phyloP scores from a whole-genome alignment of 2,888 invertebrate species.

The Ectemnius cavifrons region DNA sequence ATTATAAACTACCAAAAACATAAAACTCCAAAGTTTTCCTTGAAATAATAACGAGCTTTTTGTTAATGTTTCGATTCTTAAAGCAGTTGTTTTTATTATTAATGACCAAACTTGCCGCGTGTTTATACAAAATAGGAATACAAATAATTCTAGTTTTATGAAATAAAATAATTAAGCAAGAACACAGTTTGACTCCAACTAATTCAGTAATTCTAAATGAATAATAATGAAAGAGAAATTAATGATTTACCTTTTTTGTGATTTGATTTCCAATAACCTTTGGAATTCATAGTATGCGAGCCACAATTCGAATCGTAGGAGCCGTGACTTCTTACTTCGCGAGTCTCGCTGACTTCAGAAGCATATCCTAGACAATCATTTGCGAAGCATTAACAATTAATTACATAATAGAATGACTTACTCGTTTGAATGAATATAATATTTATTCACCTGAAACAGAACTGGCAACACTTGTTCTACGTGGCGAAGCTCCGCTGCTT shows the following conservation, averaged over 20 bases:
- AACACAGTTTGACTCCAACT: too few relatives aligned
- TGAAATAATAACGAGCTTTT: too few relatives aligned
- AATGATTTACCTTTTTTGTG: constrained; percentile 81
- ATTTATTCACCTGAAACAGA: constrained; percentile 84
- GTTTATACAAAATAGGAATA: too few relatives aligned
- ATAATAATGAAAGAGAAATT: neutral
- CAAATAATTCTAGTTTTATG: too few relatives aligned
- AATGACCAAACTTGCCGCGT: too few relatives aligned
- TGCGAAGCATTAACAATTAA: neutral
- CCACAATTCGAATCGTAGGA: constrained; percentile 78
- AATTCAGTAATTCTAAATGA: too few relatives aligned
- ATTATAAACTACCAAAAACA: neutral
- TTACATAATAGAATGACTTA: too few relatives aligned
- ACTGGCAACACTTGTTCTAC: constrained; percentile 90
- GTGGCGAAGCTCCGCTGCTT: constrained; percentile 77
- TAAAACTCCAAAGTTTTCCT: neutral
- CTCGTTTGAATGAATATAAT: neutral
- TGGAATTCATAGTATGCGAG: constrained; percentile 73
- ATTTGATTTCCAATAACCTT: constrained; percentile 82
- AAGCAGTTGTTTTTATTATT: too few relatives aligned
- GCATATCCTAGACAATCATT: constrained; percentile 81
- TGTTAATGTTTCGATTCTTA: neutral
- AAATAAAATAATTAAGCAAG: too few relatives aligned
- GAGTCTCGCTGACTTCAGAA: constrained; percentile 86
- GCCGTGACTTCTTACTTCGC: constrained; percentile 81